Evolutionary conservation across 2,888 invertebrate genomes (phyloP).

Genomic region (Xylota segnis): DNA sequence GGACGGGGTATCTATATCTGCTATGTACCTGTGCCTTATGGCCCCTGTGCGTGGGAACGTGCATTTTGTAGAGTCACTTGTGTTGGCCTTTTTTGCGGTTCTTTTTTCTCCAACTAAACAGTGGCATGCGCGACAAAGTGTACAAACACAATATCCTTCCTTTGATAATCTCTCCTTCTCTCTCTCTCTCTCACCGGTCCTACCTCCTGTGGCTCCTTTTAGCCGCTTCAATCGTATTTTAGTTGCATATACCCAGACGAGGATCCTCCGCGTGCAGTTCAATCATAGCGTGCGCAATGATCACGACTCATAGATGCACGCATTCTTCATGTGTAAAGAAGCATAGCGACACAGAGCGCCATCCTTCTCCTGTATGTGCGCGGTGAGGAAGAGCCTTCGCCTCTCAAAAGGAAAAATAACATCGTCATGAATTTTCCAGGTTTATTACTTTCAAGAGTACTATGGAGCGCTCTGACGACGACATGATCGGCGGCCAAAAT

Average conservation of each 20-base stretch:
- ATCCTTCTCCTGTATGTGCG: conserved; percentile 40
- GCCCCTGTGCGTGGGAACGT: conserved; percentile 64
- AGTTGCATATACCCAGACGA: conserved; percentile 23
- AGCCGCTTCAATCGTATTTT: conserved; percentile 34
- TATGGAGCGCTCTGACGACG: conserved; percentile 47
- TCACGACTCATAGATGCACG: conserved; percentile 77
- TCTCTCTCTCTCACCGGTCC: background rate
- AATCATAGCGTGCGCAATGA: conserved; percentile 77
- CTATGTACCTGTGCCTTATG: conserved; percentile 26
- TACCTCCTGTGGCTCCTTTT: conserved; percentile 29
- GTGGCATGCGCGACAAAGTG: conserved; percentile 63
- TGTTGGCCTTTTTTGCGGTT: background rate
- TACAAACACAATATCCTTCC: conserved; percentile 2
- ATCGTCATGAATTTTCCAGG: conserved; percentile 75
- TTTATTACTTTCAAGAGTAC: conserved; percentile 68
- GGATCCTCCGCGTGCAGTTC: conserved; percentile 72
- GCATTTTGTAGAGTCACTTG: conserved; percentile 38
- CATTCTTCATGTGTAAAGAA: conserved; percentile 74
- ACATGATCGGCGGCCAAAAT: conserved; percentile 51
- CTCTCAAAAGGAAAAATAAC: conserved; percentile 69
- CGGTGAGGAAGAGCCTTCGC: conserved; percentile 18
- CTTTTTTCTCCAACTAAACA: conserved; percentile 13
- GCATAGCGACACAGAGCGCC: conserved; percentile 69
- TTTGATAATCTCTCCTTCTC: conserved; percentile 30
- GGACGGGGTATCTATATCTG: conserved; percentile 5